These are phyloP conservation scores for Drosophila dives DNA, from an alignment of 2,888 invertebrate species.

Conservation along the genomic window DNA sequence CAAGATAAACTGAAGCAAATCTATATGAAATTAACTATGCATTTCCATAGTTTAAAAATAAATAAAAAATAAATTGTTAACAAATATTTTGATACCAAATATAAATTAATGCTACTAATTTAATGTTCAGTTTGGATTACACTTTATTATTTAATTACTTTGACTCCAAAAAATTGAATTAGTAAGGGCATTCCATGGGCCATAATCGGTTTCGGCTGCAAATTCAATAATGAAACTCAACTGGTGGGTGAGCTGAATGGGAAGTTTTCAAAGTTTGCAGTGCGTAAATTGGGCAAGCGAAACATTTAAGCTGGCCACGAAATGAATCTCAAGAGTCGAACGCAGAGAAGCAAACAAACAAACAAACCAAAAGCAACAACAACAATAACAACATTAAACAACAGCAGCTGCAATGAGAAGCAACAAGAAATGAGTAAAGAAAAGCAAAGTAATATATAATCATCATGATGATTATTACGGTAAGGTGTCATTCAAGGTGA, in stretches of 20 bases:
- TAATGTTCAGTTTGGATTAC: no score
- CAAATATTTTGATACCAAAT: no score
- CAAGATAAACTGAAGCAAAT: no score
- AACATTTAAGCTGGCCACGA: conserved; percentile 59
- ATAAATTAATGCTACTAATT: no score
- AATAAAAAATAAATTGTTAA: no score
- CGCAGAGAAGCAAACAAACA: conserved; percentile 16
- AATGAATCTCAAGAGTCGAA: conserved; percentile 64
- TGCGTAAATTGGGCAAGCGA: conserved; percentile 50
- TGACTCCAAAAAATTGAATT: no score
- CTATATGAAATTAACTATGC: no score
- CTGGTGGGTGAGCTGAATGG: conserved; percentile 18
- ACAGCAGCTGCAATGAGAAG: conserved; percentile 18
- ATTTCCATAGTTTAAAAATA: no score
- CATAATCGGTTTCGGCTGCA: no score
- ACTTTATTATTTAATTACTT: no score
- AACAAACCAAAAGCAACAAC: conserved; percentile 12
- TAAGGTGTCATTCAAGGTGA: conserved; percentile 76
- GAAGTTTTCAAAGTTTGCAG: conserved; percentile 22
- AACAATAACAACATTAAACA: conserved; percentile 16
- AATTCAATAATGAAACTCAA: conserved; percentile 10
- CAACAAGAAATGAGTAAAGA: conserved; percentile 30
- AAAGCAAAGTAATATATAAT: conserved; percentile 54
- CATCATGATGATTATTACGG: conserved; percentile 65
- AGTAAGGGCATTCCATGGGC: neutral